These are phyloP conservation scores for Acleris holmiana DNA, from an alignment of 2,888 invertebrate genomes.

Conservation along the genomic window DNA sequence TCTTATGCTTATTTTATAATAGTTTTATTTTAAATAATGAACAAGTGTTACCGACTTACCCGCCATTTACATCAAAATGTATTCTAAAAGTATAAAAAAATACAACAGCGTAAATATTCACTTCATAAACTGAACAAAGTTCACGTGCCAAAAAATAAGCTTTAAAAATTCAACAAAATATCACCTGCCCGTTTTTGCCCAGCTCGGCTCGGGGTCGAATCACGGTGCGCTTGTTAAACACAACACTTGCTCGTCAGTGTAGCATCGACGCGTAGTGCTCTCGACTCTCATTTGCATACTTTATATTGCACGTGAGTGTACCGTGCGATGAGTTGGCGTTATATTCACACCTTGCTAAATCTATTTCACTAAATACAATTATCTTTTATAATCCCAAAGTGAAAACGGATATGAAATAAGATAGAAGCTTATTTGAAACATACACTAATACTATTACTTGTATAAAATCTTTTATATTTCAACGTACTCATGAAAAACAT, in stretches of 20 bases:
- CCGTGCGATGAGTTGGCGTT: neutral
- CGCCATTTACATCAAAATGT: neutral
- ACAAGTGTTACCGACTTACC: too few species aligned
- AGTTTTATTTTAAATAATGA: too few species aligned
- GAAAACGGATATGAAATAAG: too few species aligned
- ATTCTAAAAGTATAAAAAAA: neutral
- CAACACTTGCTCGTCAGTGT: conserved; percentile 25
- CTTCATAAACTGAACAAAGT: neutral
- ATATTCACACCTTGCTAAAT: neutral
- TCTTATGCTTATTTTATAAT: too few species aligned
- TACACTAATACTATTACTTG: too few species aligned
- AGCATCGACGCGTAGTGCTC: conserved; percentile 22
- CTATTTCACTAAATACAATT: neutral
- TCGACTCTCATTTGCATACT: conserved; percentile 33
- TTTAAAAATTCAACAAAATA: neutral
- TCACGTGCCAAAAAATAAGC: too few species aligned
- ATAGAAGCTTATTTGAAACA: too few species aligned
- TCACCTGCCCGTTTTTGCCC: conserved; percentile 11
- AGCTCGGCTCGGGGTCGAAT: neutral
- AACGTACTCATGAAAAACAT: too few species aligned
- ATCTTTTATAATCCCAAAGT: too few species aligned
- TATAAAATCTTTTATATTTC: too few species aligned
- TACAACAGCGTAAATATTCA: neutral
- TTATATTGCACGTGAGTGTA: conserved; percentile 31
- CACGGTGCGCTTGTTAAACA: conserved; percentile 29